These are phyloP conservation scores for Camponotus fellah DNA, from an alignment of 2,888 invertebrate species.

Conservation along the genomic window DNA sequence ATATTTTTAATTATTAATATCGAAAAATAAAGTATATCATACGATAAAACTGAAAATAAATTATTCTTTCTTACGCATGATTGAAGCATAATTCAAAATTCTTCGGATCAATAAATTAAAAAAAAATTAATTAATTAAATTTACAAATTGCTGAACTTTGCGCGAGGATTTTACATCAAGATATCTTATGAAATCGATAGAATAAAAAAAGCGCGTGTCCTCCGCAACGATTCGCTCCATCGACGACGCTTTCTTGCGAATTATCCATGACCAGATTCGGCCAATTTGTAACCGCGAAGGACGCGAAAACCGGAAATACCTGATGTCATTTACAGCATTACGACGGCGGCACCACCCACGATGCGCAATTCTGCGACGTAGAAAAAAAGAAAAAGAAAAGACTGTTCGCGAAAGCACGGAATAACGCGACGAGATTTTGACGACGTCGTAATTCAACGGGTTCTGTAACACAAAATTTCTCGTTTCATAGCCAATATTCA, in stretches of 20 bases:
- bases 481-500: constrained; percentile 40
- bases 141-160: background rate
- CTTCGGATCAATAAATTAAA: background rate
- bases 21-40: background rate
- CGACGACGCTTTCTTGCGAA: constrained; percentile 16
- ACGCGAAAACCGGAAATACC: constrained; percentile 44
- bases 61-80: background rate
- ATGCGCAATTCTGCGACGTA: background rate
- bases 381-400: background rate
- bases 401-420: background rate
- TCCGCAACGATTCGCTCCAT: background rate
- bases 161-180: background rate
- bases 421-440: constrained; percentile 66
- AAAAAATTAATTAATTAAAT: background rate
- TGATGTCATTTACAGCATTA: constrained; percentile 17
- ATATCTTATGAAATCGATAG: background rate
- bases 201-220: background rate
- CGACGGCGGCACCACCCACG: constrained; percentile 45
- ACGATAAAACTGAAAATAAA: background rate
- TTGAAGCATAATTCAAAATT: background rate
- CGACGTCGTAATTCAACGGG: constrained; percentile 68
- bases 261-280: constrained; percentile 24
- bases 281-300: constrained; percentile 27
- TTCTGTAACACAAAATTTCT: constrained; percentile 62
- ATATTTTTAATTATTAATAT: background rate